These are phyloP conservation scores for Orchesella cincta DNA, from an alignment of 1,140 invertebrate species.

Conservation along the genomic window DNA sequence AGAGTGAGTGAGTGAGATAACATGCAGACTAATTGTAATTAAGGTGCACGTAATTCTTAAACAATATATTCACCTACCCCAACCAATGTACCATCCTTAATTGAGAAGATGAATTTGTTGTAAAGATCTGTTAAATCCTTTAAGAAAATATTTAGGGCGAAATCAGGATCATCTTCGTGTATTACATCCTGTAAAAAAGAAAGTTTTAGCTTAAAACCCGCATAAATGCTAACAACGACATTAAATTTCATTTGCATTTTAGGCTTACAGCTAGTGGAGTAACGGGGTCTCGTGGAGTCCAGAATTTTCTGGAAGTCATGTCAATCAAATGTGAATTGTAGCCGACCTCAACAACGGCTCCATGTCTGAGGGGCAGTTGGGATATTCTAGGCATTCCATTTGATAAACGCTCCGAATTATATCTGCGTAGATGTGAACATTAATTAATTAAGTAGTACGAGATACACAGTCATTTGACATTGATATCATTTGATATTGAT, in stretches of 20 bases:
- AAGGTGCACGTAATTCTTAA: neutral
- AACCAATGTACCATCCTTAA: neutral
- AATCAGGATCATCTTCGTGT: conserved; percentile 10
- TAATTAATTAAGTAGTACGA: neutral
- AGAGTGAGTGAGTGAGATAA: neutral
- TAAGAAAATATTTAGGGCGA: conserved; percentile 14
- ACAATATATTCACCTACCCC: neutral
- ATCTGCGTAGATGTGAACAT: conserved; percentile 23
- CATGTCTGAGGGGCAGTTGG: neutral
- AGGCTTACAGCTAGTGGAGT: neutral
- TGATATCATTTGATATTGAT: too few species aligned
- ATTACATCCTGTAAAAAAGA: neutral
- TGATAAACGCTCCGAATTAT: conserved; percentile 33
- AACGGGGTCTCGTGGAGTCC: conserved; percentile 23
- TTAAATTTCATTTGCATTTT: neutral
- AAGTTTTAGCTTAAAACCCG: neutral
- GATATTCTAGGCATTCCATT: conserved; percentile 12
- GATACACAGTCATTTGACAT: neutral
- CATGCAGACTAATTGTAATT: neutral
- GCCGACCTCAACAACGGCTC: conserved; percentile 8
- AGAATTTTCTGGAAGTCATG: conserved; percentile 27
- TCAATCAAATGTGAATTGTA: conserved; percentile 37
- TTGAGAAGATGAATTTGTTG: conserved; percentile 5
- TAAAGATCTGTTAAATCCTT: conserved; percentile 12
- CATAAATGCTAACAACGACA: neutral